Evolutionary conservation across 2,113 vertebrate genomes (phyloP).

Genomic region (Heliornis fulica): DNA sequence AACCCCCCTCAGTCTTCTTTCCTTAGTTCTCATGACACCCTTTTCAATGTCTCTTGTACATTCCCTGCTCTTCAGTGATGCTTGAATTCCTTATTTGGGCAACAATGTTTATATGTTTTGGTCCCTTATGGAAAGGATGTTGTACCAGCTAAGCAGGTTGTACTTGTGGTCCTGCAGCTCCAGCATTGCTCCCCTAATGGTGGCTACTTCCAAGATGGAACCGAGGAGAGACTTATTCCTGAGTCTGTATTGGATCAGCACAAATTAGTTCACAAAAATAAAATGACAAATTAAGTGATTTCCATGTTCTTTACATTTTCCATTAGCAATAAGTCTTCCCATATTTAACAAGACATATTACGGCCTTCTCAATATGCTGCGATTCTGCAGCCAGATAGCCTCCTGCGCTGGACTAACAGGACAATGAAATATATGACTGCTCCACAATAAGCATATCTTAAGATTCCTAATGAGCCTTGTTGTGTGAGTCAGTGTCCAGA

Average conservation of each 20-base stretch:
- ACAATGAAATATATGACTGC: background rate
- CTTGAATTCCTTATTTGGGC: background rate
- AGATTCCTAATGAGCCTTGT: background rate
- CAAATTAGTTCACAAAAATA: background rate
- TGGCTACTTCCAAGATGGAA: background rate
- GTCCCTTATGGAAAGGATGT: background rate
- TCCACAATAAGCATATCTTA: background rate
- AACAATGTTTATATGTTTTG: background rate
- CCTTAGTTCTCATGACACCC: background rate
- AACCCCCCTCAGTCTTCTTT: background rate
- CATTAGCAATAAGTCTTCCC: background rate
- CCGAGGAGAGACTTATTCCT: background rate
- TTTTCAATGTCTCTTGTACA: background rate
- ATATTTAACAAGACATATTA: background rate
- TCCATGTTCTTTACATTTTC: background rate
- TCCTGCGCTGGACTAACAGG: background rate
- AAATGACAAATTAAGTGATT: background rate
- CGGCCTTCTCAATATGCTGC: background rate
- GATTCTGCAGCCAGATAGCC: background rate
- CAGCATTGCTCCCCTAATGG: rapidly evolving
- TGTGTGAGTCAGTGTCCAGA: background rate
- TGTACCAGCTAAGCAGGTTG: background rate
- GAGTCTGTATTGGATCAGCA: rapidly evolving
- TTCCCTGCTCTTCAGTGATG: background rate
- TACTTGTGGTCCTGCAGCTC: background rate